Conservation (phyloP, 2,113 vertebrate species). For the Phyllostomus discolor region DNA sequence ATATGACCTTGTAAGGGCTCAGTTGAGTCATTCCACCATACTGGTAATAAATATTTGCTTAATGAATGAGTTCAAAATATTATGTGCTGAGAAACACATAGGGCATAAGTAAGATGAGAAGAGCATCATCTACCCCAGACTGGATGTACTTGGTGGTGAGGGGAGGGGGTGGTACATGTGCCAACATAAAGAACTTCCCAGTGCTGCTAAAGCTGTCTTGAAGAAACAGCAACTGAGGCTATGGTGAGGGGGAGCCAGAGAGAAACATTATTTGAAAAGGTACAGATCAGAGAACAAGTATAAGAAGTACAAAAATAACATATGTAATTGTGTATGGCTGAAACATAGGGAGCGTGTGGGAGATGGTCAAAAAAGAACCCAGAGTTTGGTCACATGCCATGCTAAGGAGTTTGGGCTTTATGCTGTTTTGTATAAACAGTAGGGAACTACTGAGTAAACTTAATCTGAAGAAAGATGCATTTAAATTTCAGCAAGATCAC, state of each 20-base stretch:
- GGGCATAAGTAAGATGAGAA: not conserved
- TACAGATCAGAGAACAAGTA: not conserved
- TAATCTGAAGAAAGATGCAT: not conserved
- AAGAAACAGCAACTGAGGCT: not conserved
- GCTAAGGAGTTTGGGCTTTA: not conserved
- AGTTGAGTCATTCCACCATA: not conserved
- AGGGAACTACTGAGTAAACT: not conserved
- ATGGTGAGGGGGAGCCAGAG: not conserved
- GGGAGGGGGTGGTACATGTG: not conserved
- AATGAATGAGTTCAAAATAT: not conserved
- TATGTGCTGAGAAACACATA: not conserved
- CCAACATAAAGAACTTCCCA: not conserved
- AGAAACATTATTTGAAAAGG: not conserved
- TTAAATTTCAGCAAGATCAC: not conserved
- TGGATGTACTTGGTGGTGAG: not conserved
- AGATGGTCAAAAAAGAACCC: not conserved
- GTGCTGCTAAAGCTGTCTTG: not conserved
- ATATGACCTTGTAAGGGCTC: not conserved
- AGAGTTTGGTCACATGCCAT: too few relatives aligned
- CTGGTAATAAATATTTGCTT: not conserved
- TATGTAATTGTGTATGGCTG: not conserved
- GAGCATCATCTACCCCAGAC: not conserved
- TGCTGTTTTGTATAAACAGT: not conserved
- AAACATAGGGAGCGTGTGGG: not conserved
- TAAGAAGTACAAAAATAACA: not conserved